Base-by-base conservation (phyloP, 2,113 vertebrate species). In the Seriola rivoliana region DNA sequence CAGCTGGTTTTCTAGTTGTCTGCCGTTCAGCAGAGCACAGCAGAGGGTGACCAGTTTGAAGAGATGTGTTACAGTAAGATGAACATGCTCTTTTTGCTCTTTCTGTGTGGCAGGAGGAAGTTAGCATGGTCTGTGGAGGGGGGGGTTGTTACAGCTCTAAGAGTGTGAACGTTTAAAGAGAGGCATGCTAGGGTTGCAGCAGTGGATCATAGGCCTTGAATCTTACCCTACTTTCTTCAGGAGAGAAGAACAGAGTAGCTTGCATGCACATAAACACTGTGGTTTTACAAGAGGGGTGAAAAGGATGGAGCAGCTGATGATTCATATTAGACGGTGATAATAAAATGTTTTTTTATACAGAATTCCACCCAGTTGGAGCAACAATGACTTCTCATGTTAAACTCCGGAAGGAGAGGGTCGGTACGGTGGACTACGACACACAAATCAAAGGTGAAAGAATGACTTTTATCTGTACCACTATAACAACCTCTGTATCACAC, bases 331-430 rank as follows among this genome's bases (percentile, higher is more conserved):
- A 32, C 44, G 1, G 6, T 59, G n/a, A 23, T 25, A 23, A 40
- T 48, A 17, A 60, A 36, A 65, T 34, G 21, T 32, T 62, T 2
- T 8, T 88, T 69, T 80, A 42, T 71, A 54, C 88, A 95, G 94
- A 93, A 84, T 90, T 91, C 69, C 80, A 92, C 19, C 85, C 85
- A 32, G 87, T 85, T 46, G 80, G 85, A 74, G 73, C 82, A 82
- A 91, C 82, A 48, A 96, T 96, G 95, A 72, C 91, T 19, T 94
- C 93, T 11, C 90, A 94, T 9, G 92, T 91, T n/a, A 96, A 92
- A 80, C 90, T 93, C 23, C 72, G 93, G 44, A 94, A 90, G 60
- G 94, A 95, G 57, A 90, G 36, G 68, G 81, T 86, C 6, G 85
- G 87, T 14, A 12, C 62, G 17, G 78, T 93, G 75, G 95, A 95